A percentile compares a stretch with the other conserved stretches of the same genome.
Conservation (phyloP, 2,113 vertebrate genomes). For the Callipepla californica region DNA sequence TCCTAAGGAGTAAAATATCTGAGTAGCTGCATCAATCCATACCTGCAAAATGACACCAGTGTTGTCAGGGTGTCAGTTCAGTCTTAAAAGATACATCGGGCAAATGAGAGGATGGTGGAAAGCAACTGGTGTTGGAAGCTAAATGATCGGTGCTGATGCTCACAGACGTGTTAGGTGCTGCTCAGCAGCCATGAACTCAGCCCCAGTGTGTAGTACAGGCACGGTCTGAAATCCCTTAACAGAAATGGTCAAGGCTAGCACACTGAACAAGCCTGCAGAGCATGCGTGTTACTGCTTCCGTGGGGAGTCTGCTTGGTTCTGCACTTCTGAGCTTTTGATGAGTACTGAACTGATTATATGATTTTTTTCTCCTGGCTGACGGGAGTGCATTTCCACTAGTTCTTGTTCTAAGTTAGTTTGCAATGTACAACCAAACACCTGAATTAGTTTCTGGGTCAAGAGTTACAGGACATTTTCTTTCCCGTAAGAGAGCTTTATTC, state of each 20-base stretch:
- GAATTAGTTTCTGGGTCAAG: slow-evolving; percentile 32
- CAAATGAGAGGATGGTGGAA: not conserved
- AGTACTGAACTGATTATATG: not conserved
- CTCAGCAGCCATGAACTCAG: not conserved
- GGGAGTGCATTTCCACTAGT: not conserved
- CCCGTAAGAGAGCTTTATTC: not conserved
- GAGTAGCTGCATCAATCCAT: slow-evolving; percentile 98
- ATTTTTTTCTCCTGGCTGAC: not conserved
- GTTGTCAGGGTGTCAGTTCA: not conserved
- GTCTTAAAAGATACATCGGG: not conserved
- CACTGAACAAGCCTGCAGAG: not conserved
- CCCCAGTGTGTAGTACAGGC: not conserved
- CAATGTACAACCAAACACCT: slow-evolving; percentile 14
- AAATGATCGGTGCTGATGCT: not conserved
- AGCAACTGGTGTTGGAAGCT: not conserved
- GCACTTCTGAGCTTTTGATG: too few relatives aligned
- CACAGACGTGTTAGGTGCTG: not conserved
- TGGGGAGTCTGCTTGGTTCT: not conserved
- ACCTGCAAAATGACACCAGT: slow-evolving; percentile 81
- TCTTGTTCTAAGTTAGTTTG: not conserved
- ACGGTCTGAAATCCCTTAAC: not conserved
- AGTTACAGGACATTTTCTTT: not conserved
- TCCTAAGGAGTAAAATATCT: slow-evolving; percentile 98
- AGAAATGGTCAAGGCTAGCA: not conserved
- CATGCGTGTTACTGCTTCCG: rapidly evolving